Conservation (phyloP, 2,797 vertebrate genomes). For the Simalia tracyae region DNA sequence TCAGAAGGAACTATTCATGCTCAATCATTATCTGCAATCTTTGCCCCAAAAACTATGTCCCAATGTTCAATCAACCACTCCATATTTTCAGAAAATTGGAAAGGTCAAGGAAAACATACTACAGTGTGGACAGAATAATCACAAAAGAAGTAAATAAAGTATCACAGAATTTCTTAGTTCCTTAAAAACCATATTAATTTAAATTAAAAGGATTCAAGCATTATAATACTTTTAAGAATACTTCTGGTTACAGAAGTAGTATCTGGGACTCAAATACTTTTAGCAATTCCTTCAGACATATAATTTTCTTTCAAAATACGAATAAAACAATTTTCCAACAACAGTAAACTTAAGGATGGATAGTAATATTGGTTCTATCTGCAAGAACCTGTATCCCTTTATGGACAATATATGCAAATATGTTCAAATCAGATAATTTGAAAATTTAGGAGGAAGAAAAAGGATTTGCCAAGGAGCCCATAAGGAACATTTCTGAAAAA, state of each 20-base stretch:
- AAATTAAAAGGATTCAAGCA: background rate
- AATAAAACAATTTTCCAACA: background rate
- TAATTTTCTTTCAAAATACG: background rate
- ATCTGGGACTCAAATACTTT: background rate
- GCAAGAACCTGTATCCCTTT: background rate
- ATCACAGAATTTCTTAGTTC: background rate
- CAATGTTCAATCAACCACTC: background rate
- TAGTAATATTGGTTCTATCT: background rate
- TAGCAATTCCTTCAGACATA: background rate
- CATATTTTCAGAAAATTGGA: background rate
- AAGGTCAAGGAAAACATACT: background rate
- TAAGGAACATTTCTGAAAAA: background rate
- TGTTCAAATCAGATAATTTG: background rate
- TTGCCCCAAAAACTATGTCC: background rate
- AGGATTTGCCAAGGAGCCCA: background rate
- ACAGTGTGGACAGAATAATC: background rate
- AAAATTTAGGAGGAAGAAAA: background rate
- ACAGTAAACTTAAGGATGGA: background rate
- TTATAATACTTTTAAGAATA: background rate
- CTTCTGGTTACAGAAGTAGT: background rate
- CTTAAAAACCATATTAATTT: background rate
- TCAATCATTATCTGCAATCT: background rate
- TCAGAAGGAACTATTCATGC: background rate
- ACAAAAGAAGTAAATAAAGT: background rate
- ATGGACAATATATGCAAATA: background rate